These are phyloP conservation scores for Lates japonicus DNA, from an alignment of 2,797 vertebrate species.

Conservation along the genomic window DNA sequence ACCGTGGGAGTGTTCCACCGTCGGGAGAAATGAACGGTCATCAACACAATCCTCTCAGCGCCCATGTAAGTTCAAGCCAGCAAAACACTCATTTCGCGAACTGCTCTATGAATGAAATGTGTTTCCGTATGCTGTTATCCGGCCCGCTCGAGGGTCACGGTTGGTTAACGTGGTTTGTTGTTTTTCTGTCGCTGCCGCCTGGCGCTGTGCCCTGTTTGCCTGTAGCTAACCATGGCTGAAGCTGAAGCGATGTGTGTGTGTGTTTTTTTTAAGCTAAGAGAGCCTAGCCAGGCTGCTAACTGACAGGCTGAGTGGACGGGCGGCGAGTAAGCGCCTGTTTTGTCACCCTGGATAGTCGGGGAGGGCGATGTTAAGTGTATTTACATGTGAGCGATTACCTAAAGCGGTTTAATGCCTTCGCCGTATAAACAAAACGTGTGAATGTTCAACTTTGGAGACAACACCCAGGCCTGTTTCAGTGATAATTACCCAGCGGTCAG, in stretches of 20 bases:
- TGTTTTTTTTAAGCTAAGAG: constrained; percentile 36
- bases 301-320: constrained; percentile 68
- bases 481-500: not conserved
- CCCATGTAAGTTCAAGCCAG: constrained; percentile 84
- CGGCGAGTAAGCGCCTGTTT: constrained; percentile 69
- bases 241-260: constrained; percentile 37
- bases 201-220: constrained; percentile 58
- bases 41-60: constrained; percentile 86
- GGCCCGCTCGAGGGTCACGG: not conserved
- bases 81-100: constrained; percentile 47
- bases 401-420: not conserved
- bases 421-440: not conserved
- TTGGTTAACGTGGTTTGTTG: constrained; percentile 28
- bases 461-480: constrained; percentile 50
- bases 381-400: constrained; percentile 14
- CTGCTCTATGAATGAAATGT: constrained; percentile 53
- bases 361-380: constrained; percentile 49
- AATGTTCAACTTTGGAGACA: constrained; percentile 50
- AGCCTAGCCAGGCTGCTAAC: constrained; percentile 71
- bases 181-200: constrained; percentile 43
- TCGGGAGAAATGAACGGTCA: constrained; percentile 88
- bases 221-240: constrained; percentile 62
- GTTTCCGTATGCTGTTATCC: not conserved
- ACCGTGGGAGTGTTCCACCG: constrained; percentile 85
- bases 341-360: constrained; percentile 27